phyloP scores from a whole-genome alignment of 2,888 invertebrate genomes.

The Alviniconcha strummeri region DNA sequence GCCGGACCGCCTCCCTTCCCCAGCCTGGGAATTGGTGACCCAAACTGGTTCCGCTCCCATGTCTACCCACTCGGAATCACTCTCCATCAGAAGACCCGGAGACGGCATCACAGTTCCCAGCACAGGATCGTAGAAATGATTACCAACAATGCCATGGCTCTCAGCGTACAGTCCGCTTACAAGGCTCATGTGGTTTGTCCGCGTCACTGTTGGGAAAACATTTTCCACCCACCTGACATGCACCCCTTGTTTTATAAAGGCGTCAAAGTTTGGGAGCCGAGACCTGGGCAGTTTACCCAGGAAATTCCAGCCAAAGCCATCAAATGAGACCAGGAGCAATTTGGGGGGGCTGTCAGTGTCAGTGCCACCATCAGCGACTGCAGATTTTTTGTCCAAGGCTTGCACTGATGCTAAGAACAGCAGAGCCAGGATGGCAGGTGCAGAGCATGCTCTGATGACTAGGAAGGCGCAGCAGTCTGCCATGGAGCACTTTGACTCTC shows the following conservation, averaged over 20 bases:
- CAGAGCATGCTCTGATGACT: background rate
- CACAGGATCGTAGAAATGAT: constrained; percentile 77
- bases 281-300: constrained; percentile 73
- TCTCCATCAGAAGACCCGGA: constrained; percentile 51
- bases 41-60: constrained; percentile 70
- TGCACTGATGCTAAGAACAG: background rate
- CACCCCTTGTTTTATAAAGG: constrained; percentile 77
- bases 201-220: constrained; percentile 79
- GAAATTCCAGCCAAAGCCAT: constrained; percentile 83
- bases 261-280: constrained; percentile 78
- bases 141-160: constrained; percentile 82
- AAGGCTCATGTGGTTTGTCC: constrained; percentile 84
- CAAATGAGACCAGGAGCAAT: constrained; percentile 67
- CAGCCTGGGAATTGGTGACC: constrained; percentile 76
- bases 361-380: background rate
- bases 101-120: constrained; percentile 50
- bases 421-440: background rate
- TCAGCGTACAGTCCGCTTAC: constrained; percentile 79
- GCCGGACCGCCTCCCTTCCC: constrained; percentile 77
- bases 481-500: background rate
- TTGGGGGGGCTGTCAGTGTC: constrained; percentile 39
- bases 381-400: background rate
- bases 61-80: constrained; percentile 74
- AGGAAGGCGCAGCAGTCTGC: background rate
- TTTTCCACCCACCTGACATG: constrained; percentile 75